Evolutionary conservation across 2,888 invertebrate species (phyloP).

Genomic region (Campoplex capitator): DNA sequence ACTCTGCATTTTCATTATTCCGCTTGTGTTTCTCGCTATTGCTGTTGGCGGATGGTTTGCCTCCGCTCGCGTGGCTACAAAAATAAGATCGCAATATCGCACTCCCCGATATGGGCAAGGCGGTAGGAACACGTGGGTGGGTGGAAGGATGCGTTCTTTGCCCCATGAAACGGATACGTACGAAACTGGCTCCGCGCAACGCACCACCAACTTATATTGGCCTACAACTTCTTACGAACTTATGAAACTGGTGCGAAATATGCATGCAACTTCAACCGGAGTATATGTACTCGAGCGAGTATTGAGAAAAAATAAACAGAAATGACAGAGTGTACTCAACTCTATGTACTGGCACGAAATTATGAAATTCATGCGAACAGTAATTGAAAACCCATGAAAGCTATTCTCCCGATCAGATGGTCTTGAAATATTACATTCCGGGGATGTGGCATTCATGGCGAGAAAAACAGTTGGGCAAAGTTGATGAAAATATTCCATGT

Average conservation of each 20-base stretch:
- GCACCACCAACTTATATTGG: slow-evolving; percentile 14
- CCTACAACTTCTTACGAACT: slow-evolving; percentile 1
- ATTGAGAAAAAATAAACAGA: not conserved
- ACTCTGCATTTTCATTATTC: slow-evolving; percentile 35
- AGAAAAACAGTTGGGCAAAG: not conserved
- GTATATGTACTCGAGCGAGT: not conserved
- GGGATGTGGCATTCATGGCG: not conserved
- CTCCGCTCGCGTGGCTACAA: not conserved
- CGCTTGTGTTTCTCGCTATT: slow-evolving; percentile 31
- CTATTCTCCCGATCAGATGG: too few species aligned
- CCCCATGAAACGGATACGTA: slow-evolving; percentile 3
- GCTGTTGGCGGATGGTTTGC: slow-evolving; percentile 1
- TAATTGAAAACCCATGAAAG: not conserved
- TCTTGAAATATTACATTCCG: not conserved
- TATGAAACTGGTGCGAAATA: slow-evolving; percentile 1
- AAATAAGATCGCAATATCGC: slow-evolving; percentile 36
- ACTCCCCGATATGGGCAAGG: not conserved
- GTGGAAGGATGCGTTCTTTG: not conserved
- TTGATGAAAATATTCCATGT: not conserved
- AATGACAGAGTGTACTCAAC: not conserved
- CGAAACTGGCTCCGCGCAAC: not conserved
- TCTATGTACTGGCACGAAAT: not conserved
- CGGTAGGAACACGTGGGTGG: not conserved
- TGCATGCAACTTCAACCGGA: not conserved
- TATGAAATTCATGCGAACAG: not conserved